Base-by-base conservation (phyloP, 2,113 vertebrate species). In the Sturnus vulgaris region DNA sequence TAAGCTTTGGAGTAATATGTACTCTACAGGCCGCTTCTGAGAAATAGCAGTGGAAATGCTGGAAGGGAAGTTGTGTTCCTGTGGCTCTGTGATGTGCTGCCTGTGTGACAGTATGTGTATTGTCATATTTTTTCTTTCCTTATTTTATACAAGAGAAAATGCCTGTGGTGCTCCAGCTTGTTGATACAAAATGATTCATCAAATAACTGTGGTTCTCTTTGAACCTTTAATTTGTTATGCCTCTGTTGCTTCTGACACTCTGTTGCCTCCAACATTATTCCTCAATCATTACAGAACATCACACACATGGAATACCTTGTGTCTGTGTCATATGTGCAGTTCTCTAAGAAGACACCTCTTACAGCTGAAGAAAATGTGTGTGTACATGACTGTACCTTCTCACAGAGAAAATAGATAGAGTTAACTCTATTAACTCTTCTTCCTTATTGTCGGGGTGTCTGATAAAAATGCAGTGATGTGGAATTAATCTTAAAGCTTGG, bases 401-500 rank as follows among this genome's bases (percentile, higher is more conserved):
- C 44, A 69, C 13, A 76, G 86, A 75, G 76, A 56, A 37, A 79
- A 33, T 7, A 82, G 53, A n/a, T 9, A 77, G 68, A 79, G n/a
- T 76, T 82, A 71, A 72, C 77, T 85, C 69, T 65, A 10, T 95
- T 89, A 91, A 77, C 28, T 92, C n/a, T 73, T 19, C 66, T 70
- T 50, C 50, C 59, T 84, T 92, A 44, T 86, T 11, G 1, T 73
- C 88, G 46, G 70, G 21, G 37, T 69, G 70, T 63, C 60, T 56
- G 85, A 86, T 90, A 90, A 94, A 88, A 96, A 70, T 49, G 39
- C 75, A 60, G 5, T 60, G 55, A 73, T 94, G 59, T 88, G 52
- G 60, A 90, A 93, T 90, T 88, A 92, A 95, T 95, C 78, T 85
- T 87, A 57, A 91, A 70, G 42, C 87, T 83, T 73, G 52, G 24